phyloP scores from a whole-genome alignment of 2,888 invertebrate species.

The Hedya salicella region DNA sequence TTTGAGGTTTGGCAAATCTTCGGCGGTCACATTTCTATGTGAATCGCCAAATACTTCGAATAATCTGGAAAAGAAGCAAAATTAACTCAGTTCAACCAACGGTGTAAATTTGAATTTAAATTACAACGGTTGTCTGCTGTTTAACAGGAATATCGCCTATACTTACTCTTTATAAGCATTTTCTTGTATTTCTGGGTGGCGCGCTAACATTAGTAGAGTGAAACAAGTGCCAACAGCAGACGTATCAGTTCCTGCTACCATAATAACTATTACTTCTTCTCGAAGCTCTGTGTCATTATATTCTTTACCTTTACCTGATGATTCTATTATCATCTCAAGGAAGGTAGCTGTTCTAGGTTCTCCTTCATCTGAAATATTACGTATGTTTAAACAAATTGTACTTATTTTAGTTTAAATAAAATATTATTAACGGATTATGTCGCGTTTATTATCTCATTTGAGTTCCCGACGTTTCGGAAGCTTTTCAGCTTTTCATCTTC shows the following conservation, averaged over 20 bases:
- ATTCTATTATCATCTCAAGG: slow-evolving; percentile 2
- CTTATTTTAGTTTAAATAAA: neutral
- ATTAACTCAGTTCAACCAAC: neutral
- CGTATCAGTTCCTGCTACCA: slow-evolving; percentile 22
- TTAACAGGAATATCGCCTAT: no score
- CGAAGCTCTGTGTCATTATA: slow-evolving; percentile 7
- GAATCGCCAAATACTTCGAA: slow-evolving; percentile 17
- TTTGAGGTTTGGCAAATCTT: slow-evolving; percentile 20
- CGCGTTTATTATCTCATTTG: no score
- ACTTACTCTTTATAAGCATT: slow-evolving; percentile 23
- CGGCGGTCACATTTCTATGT: neutral
- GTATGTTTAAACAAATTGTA: neutral
- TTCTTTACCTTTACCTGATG: slow-evolving; percentile 1
- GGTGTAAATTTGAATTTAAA: neutral
- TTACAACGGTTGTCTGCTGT: no score
- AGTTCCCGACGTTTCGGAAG: no score
- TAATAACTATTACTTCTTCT: neutral
- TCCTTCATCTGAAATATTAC: neutral
- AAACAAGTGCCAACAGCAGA: slow-evolving; percentile 3
- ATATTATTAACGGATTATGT: no score
- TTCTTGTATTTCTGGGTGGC: slow-evolving; percentile 15
- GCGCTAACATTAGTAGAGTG: neutral
- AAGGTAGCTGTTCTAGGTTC: neutral
- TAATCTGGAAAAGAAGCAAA: slow-evolving; percentile 1
- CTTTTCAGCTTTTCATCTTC: no score